Base-by-base conservation (phyloP, 2,888 invertebrate species). In the Protophormia terraenovae region DNA sequence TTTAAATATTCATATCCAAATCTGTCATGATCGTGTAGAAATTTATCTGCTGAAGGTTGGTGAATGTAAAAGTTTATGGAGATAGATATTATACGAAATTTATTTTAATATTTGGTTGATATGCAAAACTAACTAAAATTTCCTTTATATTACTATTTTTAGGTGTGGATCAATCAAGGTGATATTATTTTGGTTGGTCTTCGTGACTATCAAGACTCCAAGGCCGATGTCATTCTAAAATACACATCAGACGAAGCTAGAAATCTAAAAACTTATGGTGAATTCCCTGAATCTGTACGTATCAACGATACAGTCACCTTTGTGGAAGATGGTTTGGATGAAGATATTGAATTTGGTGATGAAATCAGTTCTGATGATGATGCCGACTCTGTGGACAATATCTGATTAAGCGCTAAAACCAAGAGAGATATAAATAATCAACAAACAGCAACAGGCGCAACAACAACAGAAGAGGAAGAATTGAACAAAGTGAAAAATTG, bases 181-280 rank as follows among this genome's bases (percentile, higher is more conserved):
- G 99, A 99, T 91, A 99, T 99, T 86, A 99, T 99, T 93, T 94
- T 99, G 89, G 97, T 99, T 90, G 99, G 99, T 87, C 94, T 99
- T 90, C 95, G 99, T 92, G 99, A 99, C 93, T 99, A 98, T 93
- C 99, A 98, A 94, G 97, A 98, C 92, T 97, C 98, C 10, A 98
- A 99, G 93, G 99, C 99, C 83, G 99, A 99, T 93, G 99, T 99
- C 87, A 99, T 99, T 91, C 94, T 99, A 89, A 99, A 99, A 94
- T 99, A 99, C 93, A 99, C 99, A 87, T 97, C 99, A 32, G 99
- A 99, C 93, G 99, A 99, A 94, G 99, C 99, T 64, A 95, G 99
- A 92, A 99, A 99, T 94, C 94, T 99, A 92, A 99, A 99, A 94
- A 98, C 98, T 47, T 99, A 99, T 90, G 99, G 99, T 90, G 98